Conservation (phyloP, 2,113 vertebrate genomes). For the Triplophysa siluroides region DNA sequence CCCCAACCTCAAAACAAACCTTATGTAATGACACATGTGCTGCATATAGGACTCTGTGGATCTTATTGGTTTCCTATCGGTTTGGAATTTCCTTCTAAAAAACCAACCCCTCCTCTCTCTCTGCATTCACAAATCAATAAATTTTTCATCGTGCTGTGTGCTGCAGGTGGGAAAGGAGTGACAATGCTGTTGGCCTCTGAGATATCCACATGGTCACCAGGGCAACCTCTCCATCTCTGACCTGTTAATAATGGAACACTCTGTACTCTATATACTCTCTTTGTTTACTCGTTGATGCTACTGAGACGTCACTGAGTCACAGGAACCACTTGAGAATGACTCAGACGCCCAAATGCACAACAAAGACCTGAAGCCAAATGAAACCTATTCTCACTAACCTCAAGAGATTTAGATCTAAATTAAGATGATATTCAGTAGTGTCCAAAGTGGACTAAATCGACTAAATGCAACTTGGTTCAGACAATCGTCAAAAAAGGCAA, state of each 20-base stretch:
- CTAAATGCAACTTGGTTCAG: too few relatives aligned
- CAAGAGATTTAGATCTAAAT: not conserved
- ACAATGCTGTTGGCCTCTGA: not conserved
- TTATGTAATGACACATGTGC: too few relatives aligned
- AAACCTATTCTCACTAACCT: not conserved
- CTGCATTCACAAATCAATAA: not conserved
- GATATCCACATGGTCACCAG: not conserved
- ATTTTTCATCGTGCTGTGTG: not conserved
- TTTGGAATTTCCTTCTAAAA: too few relatives aligned
- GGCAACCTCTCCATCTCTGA: slow-evolving; percentile 12
- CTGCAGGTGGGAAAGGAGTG: not conserved
- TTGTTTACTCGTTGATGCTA: not conserved
- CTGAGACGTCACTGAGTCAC: not conserved
- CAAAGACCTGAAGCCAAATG: not conserved
- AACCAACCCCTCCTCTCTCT: too few relatives aligned
- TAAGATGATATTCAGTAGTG: not conserved
- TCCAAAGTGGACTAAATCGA: too few relatives aligned
- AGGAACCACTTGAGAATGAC: not conserved
- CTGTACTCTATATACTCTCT: not conserved
- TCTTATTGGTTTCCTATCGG: too few relatives aligned
- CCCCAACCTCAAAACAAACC: too few relatives aligned
- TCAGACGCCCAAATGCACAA: not conserved
- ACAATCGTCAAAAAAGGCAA: too few relatives aligned
- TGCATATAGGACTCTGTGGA: too few relatives aligned
- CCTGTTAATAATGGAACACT: slow-evolving; percentile 5